These are phyloP conservation scores for Drosophila mauritiana DNA, from an alignment of 1,140 invertebrate species.

Conservation along the genomic window DNA sequence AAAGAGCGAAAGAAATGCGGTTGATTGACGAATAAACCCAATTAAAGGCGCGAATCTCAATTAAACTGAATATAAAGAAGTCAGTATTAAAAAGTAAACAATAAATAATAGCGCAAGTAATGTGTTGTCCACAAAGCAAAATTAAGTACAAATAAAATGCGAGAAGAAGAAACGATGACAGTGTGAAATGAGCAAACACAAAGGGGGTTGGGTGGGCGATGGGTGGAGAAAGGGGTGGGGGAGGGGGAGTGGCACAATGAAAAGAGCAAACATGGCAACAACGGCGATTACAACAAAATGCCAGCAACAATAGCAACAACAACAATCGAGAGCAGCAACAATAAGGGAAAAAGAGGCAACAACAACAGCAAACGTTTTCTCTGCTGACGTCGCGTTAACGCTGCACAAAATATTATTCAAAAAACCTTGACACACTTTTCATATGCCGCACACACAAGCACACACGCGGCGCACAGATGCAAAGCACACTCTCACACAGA, in stretches of 20 bases:
- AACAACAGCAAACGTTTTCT: constrained; percentile 41
- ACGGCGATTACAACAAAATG: constrained; percentile 69
- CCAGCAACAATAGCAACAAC: constrained; percentile 55
- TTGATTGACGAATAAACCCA: constrained; percentile 67
- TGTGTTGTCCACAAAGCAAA: constrained; percentile 59
- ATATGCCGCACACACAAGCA: constrained; percentile 68
- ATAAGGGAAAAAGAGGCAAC: constrained; percentile 48
- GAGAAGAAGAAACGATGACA: constrained; percentile 55
- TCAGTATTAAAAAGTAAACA: constrained; percentile 53
- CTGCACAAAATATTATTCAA: constrained; percentile 84
- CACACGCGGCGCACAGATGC: constrained; percentile 16
- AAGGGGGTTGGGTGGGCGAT: constrained; percentile 1
- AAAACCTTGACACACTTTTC: constrained; percentile 85
- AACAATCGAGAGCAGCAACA: constrained; percentile 65
- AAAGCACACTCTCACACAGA: constrained; percentile 35
- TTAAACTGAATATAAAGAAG: constrained; percentile 60
- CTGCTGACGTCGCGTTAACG: constrained; percentile 72
- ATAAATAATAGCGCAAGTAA: constrained; percentile 55
- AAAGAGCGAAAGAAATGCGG: constrained; percentile 18
- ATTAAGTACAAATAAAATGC: constrained; percentile 68
- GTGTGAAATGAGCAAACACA: constrained; percentile 61
- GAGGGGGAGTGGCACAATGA: constrained; percentile 22
- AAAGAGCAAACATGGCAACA: constrained; percentile 53
- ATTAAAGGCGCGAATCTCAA: constrained; percentile 54
- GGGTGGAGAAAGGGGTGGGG: constrained; percentile 14